phyloP scores from a whole-genome alignment of 2,113 vertebrate species.

The Solea solea region DNA sequence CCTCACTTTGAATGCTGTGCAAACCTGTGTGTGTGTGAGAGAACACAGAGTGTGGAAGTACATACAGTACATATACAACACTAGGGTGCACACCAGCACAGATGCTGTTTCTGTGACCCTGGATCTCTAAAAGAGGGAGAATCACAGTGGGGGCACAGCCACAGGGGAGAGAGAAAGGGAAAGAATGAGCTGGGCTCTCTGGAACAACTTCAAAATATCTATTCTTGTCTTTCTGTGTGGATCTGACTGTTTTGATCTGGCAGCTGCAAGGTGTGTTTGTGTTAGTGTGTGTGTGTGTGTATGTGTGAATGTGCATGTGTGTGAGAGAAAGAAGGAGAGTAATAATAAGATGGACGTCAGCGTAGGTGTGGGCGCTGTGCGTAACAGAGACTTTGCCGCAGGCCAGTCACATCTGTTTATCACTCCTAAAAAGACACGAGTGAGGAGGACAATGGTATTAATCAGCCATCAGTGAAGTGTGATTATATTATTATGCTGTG shows the following conservation, averaged over 20 bases:
- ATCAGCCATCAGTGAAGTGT: slow-evolving; percentile 23
- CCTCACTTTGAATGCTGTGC: no score
- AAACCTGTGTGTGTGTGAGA: not conserved
- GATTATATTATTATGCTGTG: slow-evolving; percentile 28
- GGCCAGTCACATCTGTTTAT: slow-evolving; percentile 56
- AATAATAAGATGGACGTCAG: slow-evolving; percentile 37
- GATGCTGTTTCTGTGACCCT: slow-evolving; percentile 62
- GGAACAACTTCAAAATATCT: slow-evolving; percentile 69
- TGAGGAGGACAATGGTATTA: slow-evolving; percentile 35
- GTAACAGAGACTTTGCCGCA: slow-evolving; percentile 45
- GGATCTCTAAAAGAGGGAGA: slow-evolving; percentile 54
- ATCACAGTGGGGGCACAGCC: slow-evolving; percentile 57
- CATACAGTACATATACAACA: slow-evolving; percentile 65
- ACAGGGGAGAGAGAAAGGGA: slow-evolving; percentile 25
- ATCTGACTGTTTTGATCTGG: slow-evolving; percentile 73
- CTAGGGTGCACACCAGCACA: slow-evolving; percentile 56
- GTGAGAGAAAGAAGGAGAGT: slow-evolving; percentile 17
- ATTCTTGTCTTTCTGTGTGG: slow-evolving; percentile 67
- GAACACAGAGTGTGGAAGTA: slow-evolving; percentile 58
- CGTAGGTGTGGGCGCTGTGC: slow-evolving; percentile 28
- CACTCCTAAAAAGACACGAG: slow-evolving; percentile 24
- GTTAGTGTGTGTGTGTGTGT: slow-evolving; percentile 6
- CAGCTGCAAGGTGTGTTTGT: slow-evolving; percentile 52
- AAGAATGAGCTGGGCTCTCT: slow-evolving; percentile 52
- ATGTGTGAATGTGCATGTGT: not conserved